Conservation (phyloP, 1,140 invertebrate species). For the Philopotamus ludificatus region DNA sequence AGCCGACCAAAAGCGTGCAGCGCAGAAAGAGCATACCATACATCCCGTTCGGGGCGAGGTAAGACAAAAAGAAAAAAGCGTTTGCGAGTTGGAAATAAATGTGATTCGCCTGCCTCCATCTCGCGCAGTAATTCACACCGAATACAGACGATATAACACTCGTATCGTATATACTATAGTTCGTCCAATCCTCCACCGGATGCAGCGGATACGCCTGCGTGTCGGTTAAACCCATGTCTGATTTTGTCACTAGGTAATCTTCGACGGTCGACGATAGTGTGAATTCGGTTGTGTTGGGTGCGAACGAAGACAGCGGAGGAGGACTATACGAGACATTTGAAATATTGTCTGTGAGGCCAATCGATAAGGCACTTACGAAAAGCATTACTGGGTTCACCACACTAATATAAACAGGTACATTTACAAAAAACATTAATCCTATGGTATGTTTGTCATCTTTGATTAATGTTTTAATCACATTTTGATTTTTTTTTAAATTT, state of each 20-base stretch:
- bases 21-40: slow-evolving; percentile 78
- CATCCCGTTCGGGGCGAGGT: slow-evolving; percentile 76
- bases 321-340: slow-evolving; percentile 17
- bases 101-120: slow-evolving; percentile 65
- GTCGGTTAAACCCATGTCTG: slow-evolving; percentile 34
- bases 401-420: slow-evolving; percentile 8
- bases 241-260: slow-evolving; percentile 21
- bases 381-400: slow-evolving; percentile 32
- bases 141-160: slow-evolving; percentile 37
- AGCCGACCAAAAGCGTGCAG: slow-evolving; percentile 72
- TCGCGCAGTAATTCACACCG: slow-evolving; percentile 56
- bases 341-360: slow-evolving; percentile 29
- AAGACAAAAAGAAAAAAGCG: slow-evolving; percentile 76
- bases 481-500: too few species aligned
- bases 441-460: too few species aligned
- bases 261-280: slow-evolving; percentile 9
- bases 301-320: slow-evolving; percentile 10
- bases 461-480: too few species aligned
- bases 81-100: slow-evolving; percentile 83
- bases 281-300: slow-evolving; percentile 28
- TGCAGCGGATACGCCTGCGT: slow-evolving; percentile 21
- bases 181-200: slow-evolving; percentile 30
- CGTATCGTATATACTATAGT: slow-evolving; percentile 32
- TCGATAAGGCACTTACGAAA: slow-evolving; percentile 39
- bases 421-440: slow-evolving; percentile 17